Conservation (phyloP, 2,797 vertebrate species). For the Scleropages formosus region DNA sequence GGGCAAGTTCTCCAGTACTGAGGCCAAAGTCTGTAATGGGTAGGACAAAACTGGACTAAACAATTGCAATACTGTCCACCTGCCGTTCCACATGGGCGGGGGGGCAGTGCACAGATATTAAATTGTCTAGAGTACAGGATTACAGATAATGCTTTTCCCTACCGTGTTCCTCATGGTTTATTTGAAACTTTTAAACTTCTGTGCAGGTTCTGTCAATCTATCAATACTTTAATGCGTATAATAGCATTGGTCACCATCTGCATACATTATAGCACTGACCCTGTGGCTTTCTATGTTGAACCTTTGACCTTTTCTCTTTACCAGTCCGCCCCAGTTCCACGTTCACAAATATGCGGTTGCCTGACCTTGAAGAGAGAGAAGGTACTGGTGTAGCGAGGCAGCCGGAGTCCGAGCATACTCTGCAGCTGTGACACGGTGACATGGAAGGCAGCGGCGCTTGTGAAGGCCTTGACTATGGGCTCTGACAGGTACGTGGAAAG, state of each 20-base stretch:
- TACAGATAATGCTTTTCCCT: no score
- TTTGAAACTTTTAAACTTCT: no score
- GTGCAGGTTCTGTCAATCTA: no score
- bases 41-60: background rate
- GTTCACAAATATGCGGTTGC: background rate
- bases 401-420: constrained; percentile 82
- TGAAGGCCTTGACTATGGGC: constrained; percentile 89
- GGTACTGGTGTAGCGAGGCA: constrained; percentile 78
- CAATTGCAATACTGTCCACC: no score
- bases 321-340: no score
- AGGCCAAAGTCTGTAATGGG: constrained; percentile 75
- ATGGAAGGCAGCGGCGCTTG: constrained; percentile 86
- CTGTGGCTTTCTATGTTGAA: no score
- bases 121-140: background rate
- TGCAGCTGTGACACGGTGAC: constrained; percentile 87
- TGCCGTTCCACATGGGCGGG: background rate
- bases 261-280: background rate
- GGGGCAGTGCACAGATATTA: background rate
- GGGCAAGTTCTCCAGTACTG: constrained; percentile 77
- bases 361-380: constrained; percentile 86
- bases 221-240: no score
- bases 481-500: constrained; percentile 89
- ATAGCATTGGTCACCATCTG: background rate
- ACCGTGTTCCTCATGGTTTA: no score
- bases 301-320: no score